These are phyloP conservation scores for Antedon mediterranea DNA, from an alignment of 53 echinoderm and acorn worm genomes.

Conservation along the genomic window DNA sequence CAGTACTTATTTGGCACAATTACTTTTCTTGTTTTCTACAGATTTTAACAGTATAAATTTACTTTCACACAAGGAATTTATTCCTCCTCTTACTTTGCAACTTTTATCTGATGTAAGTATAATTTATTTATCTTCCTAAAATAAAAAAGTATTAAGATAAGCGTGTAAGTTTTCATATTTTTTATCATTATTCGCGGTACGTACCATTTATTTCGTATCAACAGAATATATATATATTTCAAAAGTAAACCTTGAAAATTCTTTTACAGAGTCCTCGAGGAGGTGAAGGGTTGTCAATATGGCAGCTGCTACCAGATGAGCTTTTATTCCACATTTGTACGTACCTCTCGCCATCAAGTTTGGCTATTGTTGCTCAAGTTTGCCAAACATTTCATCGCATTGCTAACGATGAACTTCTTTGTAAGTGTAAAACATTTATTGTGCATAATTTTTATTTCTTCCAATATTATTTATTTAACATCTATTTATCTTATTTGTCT, in stretches of 20 bases:
- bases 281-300: constrained; percentile 53
- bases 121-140: too few species aligned
- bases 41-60: background rate
- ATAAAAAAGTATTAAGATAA: too few species aligned
- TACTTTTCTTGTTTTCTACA: too few species aligned
- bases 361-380: constrained; percentile 38
- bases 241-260: too few species aligned
- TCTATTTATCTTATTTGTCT: too few species aligned
- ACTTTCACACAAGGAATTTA: background rate
- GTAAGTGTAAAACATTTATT: constrained; percentile 28
- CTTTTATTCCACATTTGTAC: constrained; percentile 62
- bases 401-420: constrained; percentile 69
- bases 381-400: constrained; percentile 62
- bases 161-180: too few species aligned
- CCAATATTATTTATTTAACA: too few species aligned
- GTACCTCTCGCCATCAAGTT: constrained; percentile 26
- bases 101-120: constrained; percentile 82
- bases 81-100: constrained; percentile 62
- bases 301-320: constrained; percentile 96
- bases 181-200: too few species aligned
- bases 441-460: too few species aligned
- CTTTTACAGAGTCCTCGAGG: constrained; percentile 71
- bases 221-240: too few species aligned
- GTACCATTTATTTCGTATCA: too few species aligned
- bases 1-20: too few species aligned